Evolutionary conservation across 2,113 vertebrate genomes (phyloP), one percentile per base, ranked within the genome.

Genomic region (Paramisgurnus dabryanus): DNA sequence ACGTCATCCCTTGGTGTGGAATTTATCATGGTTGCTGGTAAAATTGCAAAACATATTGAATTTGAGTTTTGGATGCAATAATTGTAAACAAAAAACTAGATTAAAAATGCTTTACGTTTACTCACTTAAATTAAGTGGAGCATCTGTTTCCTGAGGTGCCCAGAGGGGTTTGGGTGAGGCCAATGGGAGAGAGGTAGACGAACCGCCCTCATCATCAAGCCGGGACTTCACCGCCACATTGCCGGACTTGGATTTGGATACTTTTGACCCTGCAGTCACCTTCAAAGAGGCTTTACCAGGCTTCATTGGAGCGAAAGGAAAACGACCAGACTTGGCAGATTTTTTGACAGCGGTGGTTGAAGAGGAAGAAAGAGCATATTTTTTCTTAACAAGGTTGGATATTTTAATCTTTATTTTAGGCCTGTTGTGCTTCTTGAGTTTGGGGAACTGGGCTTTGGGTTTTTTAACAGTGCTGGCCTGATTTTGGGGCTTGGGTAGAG

Each of bases 41-140:
- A 86, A 90, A 86, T 87, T 87, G 87, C 80, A 34, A 43, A 84
- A n/a, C 41, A 50, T 4, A 53, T 27, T 34, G 22, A 8, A 58
- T 13, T 73, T 34, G 3, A 34, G 27, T 34, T 34, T 34, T 3
- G 3, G 1, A 34, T 34, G 27, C 27, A 34, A 17, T 11, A 70
- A 50, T 70, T 9, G 41, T 49, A 18, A 13, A 3, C 27, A 15
- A 10, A 7, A 17, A 9, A 39, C 22, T 2, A 8, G 5, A 45
- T 7, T 45, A 45, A 12, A 53, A 53, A 12, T 53, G 49, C 11
- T 12, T 53, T 78, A 86, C 87, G 74, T 85, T 73, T 47, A 91
- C 94, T 91, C 93, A 98, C 97, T 95, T 82, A 98, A 90, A 43
- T 95, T 95, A 75, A 98, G 93, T 6, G 95, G 96, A 68, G 95